Evolutionary conservation across 1,140 invertebrate species (phyloP), one percentile per base, ranked within the genome.

Genomic region (Anagrus nilaparvatae): DNA sequence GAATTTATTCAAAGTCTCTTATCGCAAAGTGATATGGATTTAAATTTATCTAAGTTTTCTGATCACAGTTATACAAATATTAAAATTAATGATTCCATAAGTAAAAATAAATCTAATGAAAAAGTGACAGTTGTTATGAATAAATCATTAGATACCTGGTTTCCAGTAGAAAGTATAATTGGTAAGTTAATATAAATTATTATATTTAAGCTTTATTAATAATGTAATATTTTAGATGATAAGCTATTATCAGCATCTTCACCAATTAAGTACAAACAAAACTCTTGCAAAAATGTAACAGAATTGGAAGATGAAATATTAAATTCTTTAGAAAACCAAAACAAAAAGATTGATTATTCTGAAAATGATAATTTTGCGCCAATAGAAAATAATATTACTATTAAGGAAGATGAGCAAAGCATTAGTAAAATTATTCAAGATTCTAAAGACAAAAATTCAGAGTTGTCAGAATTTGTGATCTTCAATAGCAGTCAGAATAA

Each of bases 91-190:
- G 40, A 32, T 16, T 18, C 12, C 9, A 25, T 23, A 20, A 18
- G 20, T 14, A 28, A 29, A 17, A 14, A 14, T n/a, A 46, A 24
- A 18, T 9, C 31, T 17, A 43, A 32, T 16, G 41, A 43, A 17
- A 47, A 33, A 25, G 40, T 23, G 1, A 47, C 37, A 29, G 17
- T 43, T 10, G 35, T 43, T 16, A 36, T 46, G 19, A 41, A 44
- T 44, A 35, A 52, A 24, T 44, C 19, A 16, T 24, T 33, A 3
- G 28, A 49, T 27, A 30, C 49, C 40, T 58, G 54, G 52, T 48
- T 53, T 45, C 50, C 54, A 3, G 36, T 56, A 14, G 56, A 58
- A 52, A 51, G 48, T 42, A 58, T 58, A 43, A 46, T 49, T 30
- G 54, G 56, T 56, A 48, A 54, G 47, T 49, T 27, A 34, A 39